phyloP scores from a whole-genome alignment of 2,888 invertebrate species.

The Stenoptilia bipunctidactyla region DNA sequence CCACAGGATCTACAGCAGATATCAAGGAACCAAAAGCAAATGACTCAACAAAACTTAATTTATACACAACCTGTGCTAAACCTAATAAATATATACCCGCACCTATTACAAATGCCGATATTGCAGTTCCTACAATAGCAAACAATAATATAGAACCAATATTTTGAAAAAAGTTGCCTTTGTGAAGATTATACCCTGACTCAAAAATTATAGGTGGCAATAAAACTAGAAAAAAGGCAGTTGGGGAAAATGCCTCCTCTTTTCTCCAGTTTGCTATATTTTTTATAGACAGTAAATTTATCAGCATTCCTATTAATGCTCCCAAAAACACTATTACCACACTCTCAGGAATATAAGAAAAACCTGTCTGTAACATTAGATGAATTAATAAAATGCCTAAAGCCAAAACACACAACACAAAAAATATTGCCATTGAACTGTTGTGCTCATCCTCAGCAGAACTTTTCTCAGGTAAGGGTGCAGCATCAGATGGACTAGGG shows the following conservation, averaged over 20 bases:
- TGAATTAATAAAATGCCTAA: constrained; percentile 95
- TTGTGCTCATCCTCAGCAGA: constrained; percentile 97
- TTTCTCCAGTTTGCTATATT: constrained; percentile 96
- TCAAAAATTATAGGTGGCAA: constrained; percentile 99
- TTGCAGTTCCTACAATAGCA: constrained; percentile 96
- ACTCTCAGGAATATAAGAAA: constrained; percentile 97
- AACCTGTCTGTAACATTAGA: constrained; percentile 93
- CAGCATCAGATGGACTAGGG: constrained; percentile 78
- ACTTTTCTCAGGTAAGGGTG: constrained; percentile 87
- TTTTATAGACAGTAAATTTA: constrained; percentile 89
- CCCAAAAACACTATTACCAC: constrained; percentile 97
- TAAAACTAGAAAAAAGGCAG: constrained; percentile 96
- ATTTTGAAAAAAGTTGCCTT: constrained; percentile 96
- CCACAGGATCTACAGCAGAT: constrained; percentile 99
- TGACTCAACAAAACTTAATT: constrained; percentile 94
- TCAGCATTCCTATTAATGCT: constrained; percentile 89
- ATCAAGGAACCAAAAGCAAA: constrained; percentile 99
- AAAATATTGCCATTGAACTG: constrained; percentile 97
- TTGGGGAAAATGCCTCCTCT: constrained; percentile 98
- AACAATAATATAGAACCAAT: constrained; percentile 98
- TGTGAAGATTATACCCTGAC: constrained; percentile 98
- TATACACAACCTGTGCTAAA: constrained; percentile 90
- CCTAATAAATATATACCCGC: constrained; percentile 96
- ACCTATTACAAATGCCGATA: constrained; percentile 97
- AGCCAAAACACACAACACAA: constrained; percentile 95